These are phyloP conservation scores for Manacus vitellinus DNA, from an alignment of 2,113 vertebrate species.

Conservation along the genomic window DNA sequence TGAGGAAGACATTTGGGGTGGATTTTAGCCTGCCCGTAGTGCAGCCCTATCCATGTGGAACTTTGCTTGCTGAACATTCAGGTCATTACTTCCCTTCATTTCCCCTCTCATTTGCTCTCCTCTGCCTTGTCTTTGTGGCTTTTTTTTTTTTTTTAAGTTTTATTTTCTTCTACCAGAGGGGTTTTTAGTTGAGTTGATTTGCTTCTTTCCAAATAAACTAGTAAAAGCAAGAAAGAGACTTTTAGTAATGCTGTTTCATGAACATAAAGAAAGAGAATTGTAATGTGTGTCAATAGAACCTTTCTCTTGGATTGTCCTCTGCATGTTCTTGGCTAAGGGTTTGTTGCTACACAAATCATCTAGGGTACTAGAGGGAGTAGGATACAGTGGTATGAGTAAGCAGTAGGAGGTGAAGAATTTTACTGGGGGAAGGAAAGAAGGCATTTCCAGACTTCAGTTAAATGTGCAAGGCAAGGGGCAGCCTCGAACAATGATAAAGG, in stretches of 20 bases:
- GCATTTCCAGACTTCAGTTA: background rate
- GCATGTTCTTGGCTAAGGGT: background rate
- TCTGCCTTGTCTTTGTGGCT: background rate
- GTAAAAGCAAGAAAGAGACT: conserved; percentile 20
- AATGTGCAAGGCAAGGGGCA: background rate
- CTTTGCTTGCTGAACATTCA: background rate
- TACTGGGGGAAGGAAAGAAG: background rate
- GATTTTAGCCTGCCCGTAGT: background rate
- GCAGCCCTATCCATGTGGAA: background rate
- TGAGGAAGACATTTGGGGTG: background rate
- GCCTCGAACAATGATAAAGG: background rate
- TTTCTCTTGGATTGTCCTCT: conserved; percentile 27
- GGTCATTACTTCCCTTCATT: background rate
- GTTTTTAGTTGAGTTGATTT: conserved; percentile 4
- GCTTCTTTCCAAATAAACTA: background rate
- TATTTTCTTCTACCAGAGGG: background rate
- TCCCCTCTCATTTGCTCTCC: background rate
- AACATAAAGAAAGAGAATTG: conserved; percentile 29
- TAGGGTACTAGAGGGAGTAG: background rate
- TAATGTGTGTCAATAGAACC: conserved; percentile 25
- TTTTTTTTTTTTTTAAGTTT: too few species aligned
- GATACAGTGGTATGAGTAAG: conserved; percentile 44
- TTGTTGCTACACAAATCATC: background rate
- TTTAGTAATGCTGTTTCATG: conserved; percentile 28
- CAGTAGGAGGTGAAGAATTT: conserved; percentile 57